Evolutionary conservation across 1,140 invertebrate genomes (phyloP).

Genomic region (Yoshiicerus persimilis): DNA sequence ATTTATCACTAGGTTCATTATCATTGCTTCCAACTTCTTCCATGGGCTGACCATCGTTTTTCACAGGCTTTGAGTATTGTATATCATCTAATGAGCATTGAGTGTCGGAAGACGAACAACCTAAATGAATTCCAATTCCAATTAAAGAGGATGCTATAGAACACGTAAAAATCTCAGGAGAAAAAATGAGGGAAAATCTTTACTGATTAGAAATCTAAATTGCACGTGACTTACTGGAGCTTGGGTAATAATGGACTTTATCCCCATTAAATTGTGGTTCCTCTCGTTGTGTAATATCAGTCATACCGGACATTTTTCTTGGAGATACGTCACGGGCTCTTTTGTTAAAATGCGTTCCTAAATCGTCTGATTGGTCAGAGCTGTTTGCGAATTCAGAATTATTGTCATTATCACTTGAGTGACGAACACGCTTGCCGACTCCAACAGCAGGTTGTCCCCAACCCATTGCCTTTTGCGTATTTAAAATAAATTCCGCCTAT

Average conservation of each 20-base stretch:
- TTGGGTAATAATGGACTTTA: neutral
- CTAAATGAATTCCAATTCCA: no score
- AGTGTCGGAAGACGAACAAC: neutral
- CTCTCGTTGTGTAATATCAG: neutral
- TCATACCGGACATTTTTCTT: neutral
- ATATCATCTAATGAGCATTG: neutral
- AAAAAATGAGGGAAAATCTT: neutral
- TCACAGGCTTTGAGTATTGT: neutral
- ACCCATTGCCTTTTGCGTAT: constrained; percentile 27
- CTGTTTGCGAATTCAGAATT: constrained; percentile 14
- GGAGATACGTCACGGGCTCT: constrained; percentile 39
- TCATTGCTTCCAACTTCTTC: neutral
- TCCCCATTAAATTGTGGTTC: neutral
- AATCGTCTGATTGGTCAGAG: constrained; percentile 19
- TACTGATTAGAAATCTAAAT: neutral
- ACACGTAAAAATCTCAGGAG: neutral
- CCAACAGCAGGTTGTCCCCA: constrained; percentile 38
- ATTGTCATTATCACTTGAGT: constrained; percentile 17
- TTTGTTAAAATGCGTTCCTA: constrained; percentile 31
- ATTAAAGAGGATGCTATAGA: no score
- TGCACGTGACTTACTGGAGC: neutral
- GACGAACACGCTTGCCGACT: constrained; percentile 32
- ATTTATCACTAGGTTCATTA: neutral
- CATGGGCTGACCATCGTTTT: neutral
- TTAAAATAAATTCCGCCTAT: neutral